phyloP scores from a whole-genome alignment of 2,888 invertebrate genomes.

The Zygaena filipendulae region DNA sequence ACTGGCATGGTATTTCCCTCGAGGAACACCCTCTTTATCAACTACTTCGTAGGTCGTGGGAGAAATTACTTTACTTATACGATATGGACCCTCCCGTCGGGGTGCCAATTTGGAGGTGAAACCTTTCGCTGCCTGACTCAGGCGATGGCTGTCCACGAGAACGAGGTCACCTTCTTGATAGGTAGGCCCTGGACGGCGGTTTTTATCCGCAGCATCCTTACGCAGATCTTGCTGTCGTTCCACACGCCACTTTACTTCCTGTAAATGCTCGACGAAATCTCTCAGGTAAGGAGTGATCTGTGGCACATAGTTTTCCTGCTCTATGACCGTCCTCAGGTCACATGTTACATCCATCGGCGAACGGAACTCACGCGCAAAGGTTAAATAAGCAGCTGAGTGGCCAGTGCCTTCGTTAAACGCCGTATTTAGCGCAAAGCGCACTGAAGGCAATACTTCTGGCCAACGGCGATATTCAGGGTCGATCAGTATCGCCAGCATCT shows the following conservation, averaged over 20 bases:
- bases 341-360: conserved; percentile 6
- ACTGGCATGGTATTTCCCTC: too few relatives aligned
- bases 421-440: conserved; percentile 15
- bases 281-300: conserved; percentile 8
- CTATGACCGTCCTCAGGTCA: conserved; percentile 7
- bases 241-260: too few relatives aligned
- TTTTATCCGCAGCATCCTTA: too few relatives aligned
- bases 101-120: conserved; percentile 8
- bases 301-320: conserved; percentile 8
- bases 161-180: conserved; percentile 5
- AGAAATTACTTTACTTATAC: conserved; percentile 3
- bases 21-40: too few relatives aligned
- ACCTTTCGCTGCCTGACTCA: conserved; percentile 10
- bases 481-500: neutral
- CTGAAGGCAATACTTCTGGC: conserved; percentile 6
- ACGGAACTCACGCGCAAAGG: conserved; percentile 13
- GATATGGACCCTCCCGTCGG: conserved; percentile 9
- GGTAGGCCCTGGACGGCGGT: neutral
- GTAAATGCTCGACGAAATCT: too few relatives aligned
- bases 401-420: conserved; percentile 3
- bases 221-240: too few relatives aligned
- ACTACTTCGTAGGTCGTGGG: too few relatives aligned
- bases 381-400: conserved; percentile 11
- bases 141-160: conserved; percentile 1
- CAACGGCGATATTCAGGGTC: conserved; percentile 6